These are phyloP conservation scores for Podarcis lilfordi DNA, from an alignment of 2,797 vertebrate genomes.

Conservation along the genomic window DNA sequence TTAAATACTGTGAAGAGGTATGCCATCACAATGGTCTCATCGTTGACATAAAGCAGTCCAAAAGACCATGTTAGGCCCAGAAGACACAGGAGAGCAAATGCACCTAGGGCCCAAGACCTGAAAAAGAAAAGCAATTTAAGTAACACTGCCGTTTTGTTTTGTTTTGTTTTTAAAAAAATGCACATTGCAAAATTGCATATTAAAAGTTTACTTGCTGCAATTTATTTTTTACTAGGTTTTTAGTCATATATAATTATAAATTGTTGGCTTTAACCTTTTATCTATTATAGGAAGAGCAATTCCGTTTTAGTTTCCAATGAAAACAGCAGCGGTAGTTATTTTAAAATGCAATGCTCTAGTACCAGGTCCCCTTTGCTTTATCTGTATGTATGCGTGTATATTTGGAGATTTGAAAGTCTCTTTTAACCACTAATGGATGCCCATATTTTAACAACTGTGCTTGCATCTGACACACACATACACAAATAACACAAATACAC, in stretches of 20 bases:
- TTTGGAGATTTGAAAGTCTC: slow-evolving; percentile 66
- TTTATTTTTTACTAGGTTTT: slow-evolving; percentile 79
- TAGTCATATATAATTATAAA: slow-evolving; percentile 75
- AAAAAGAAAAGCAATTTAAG: slow-evolving; percentile 74
- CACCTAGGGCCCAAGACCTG: slow-evolving; percentile 97
- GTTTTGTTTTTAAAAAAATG: neutral
- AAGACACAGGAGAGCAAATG: slow-evolving; percentile 94
- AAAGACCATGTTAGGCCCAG: slow-evolving; percentile 98
- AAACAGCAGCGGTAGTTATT: slow-evolving; percentile 77
- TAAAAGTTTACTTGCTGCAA: slow-evolving; percentile 73
- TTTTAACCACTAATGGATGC: slow-evolving; percentile 68
- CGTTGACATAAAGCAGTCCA: slow-evolving; percentile 95
- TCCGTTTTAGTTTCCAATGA: slow-evolving; percentile 76
- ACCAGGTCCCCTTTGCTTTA: slow-evolving; percentile 69
- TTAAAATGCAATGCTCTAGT: slow-evolving; percentile 72
- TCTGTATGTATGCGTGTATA: slow-evolving; percentile 41
- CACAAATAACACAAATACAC: slow-evolving; percentile 71
- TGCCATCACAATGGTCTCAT: slow-evolving; percentile 94
- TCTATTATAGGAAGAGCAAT: slow-evolving; percentile 75
- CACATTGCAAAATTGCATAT: slow-evolving; percentile 60
- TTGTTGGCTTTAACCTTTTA: slow-evolving; percentile 79
- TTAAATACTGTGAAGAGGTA: slow-evolving; percentile 99
- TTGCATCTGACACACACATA: slow-evolving; percentile 63
- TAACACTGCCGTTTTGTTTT: slow-evolving; percentile 31
- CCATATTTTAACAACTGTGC: slow-evolving; percentile 71